Evolutionary conservation across 1,140 invertebrate genomes (phyloP).

Genomic region (Vanessa atalanta): DNA sequence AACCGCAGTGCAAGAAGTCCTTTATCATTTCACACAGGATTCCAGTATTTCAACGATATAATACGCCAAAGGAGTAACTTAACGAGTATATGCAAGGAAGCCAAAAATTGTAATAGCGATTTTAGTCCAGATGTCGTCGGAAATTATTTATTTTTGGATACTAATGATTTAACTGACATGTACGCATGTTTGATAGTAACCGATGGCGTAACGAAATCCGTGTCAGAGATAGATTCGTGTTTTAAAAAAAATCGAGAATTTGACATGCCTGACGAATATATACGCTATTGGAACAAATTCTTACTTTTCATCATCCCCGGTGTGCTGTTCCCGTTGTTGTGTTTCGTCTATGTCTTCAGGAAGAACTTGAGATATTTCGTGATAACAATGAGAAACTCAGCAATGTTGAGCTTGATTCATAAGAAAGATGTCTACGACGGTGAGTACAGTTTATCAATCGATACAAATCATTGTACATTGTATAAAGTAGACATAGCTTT

Average conservation of each 20-base stretch:
- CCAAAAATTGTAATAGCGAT: slow-evolving; percentile 13
- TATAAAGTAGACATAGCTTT: neutral
- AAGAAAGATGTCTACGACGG: slow-evolving; percentile 59
- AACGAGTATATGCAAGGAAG: slow-evolving; percentile 40
- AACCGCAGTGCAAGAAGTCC: neutral
- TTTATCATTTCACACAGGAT: slow-evolving; percentile 48
- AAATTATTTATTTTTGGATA: slow-evolving; percentile 57
- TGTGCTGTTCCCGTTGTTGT: slow-evolving; percentile 51
- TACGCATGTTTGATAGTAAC: slow-evolving; percentile 58
- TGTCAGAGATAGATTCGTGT: slow-evolving; percentile 52
- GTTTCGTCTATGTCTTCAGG: slow-evolving; percentile 65
- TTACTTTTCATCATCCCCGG: slow-evolving; percentile 48
- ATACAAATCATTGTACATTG: too few species aligned
- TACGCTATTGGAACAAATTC: slow-evolving; percentile 39
- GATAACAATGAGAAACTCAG: slow-evolving; percentile 80
- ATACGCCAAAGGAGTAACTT: slow-evolving; percentile 45
- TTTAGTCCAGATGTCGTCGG: slow-evolving; percentile 18
- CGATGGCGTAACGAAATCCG: slow-evolving; percentile 39
- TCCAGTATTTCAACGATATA: slow-evolving; percentile 46
- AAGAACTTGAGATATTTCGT: slow-evolving; percentile 82
- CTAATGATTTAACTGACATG: slow-evolving; percentile 29
- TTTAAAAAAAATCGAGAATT: slow-evolving; percentile 35
- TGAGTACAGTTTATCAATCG: slow-evolving; percentile 39
- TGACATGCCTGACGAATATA: slow-evolving; percentile 35
- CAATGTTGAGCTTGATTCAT: slow-evolving; percentile 72